Evolutionary conservation across 2,888 invertebrate species (phyloP), one percentile per base, ranked within the genome.

Genomic region (Phlogophora meticulosa): DNA sequence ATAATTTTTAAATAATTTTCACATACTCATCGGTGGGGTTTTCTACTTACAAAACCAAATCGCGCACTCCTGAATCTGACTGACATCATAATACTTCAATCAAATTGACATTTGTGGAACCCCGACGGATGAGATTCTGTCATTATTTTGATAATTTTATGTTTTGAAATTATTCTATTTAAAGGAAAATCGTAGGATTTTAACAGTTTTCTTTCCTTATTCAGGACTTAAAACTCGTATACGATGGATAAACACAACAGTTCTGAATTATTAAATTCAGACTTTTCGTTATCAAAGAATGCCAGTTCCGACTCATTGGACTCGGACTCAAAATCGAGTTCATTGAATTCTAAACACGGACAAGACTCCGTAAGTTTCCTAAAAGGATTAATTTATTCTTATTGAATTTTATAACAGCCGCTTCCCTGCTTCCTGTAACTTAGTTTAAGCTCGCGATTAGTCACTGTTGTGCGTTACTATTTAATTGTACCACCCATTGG

Each of bases 271-370:
- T 87, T 97, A 72, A 97, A 96, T 86, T 95, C 97, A 71, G 97
- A 97, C 76, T 96, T 96, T 87, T 96, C 95, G 51, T 92, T 96
- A 83, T 97, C 97, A 11, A 97, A 98, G 94, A 97, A 97, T 93
- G 97, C 97, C 57, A 97, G 97, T 90, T 97, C 97, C 57, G 98
- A 98, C 91, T 98, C 98, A 9, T 95, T 98, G 86, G 97, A 97
- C 90, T 97, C 98, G 0, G 98, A 98, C 90, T 98, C 98, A 48
- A 98, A 98, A 95, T 97, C 98, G 71, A 98, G 97, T 93, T 98
- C 98, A 80, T 96, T 98, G 87, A 98, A 97, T 92, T 98, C 98
- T 48, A 98, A 98, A 96, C 97, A 97, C 91, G 97, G 97, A 82
- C 97, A 97, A 90, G 98, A 98, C 93, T 97, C 97, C 91, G 98